phyloP scores from a whole-genome alignment of 2,888 invertebrate species.

The Orthosia gracilis region DNA sequence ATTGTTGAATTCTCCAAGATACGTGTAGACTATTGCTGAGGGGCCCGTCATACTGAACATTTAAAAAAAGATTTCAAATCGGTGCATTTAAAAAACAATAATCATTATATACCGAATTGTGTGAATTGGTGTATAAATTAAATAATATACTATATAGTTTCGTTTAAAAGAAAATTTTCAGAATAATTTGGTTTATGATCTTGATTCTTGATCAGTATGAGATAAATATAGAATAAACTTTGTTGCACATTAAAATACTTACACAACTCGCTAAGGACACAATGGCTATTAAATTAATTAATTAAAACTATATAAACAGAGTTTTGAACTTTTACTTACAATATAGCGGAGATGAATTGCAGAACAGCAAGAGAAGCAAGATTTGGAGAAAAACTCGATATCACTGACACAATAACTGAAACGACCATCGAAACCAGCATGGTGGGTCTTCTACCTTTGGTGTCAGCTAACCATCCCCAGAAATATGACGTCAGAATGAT shows the following conservation, averaged over 20 bases:
- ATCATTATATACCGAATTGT: too few relatives aligned
- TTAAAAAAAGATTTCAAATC: not conserved
- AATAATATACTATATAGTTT: too few relatives aligned
- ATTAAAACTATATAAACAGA: too few relatives aligned
- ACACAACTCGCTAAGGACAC: too few relatives aligned
- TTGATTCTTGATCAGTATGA: too few relatives aligned
- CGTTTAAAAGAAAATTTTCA: too few relatives aligned
- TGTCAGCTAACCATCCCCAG: slow-evolving; percentile 96
- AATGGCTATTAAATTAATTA: too few relatives aligned
- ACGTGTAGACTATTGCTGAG: slow-evolving; percentile 91
- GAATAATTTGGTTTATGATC: too few relatives aligned
- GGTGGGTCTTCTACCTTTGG: slow-evolving; percentile 92
- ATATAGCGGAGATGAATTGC: slow-evolving; percentile 93
- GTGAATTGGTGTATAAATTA: too few relatives aligned
- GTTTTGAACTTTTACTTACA: slow-evolving; percentile 79
- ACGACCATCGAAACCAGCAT: slow-evolving; percentile 88
- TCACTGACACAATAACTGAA: slow-evolving; percentile 89
- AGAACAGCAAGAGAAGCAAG: slow-evolving; percentile 91
- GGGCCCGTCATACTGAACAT: slow-evolving; percentile 83
- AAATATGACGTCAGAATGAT: slow-evolving; percentile 94
- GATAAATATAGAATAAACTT: too few relatives aligned
- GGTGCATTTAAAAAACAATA: not conserved
- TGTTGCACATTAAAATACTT: too few relatives aligned
- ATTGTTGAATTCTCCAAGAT: slow-evolving; percentile 91
- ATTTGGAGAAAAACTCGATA: slow-evolving; percentile 91